phyloP scores from a whole-genome alignment of 2,797 vertebrate genomes.

The Macropus fuliginosus region DNA sequence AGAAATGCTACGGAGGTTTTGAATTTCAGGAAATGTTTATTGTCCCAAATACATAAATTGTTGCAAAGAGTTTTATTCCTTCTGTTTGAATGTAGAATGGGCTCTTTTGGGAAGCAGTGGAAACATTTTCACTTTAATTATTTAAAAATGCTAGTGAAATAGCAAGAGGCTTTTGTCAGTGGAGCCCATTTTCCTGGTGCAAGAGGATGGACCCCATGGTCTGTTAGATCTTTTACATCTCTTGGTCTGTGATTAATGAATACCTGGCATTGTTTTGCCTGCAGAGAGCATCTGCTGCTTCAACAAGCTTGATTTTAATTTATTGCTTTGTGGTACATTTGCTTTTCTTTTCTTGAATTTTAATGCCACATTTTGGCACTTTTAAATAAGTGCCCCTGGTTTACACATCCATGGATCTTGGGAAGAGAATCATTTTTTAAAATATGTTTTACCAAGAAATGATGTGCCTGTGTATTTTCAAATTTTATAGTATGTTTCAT shows the following conservation, averaged over 20 bases:
- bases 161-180: background rate
- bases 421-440: background rate
- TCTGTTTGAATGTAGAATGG: background rate
- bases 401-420: background rate
- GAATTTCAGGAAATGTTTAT: constrained; percentile 7
- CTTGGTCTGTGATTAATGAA: constrained; percentile 42
- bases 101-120: background rate
- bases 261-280: constrained; percentile 32
- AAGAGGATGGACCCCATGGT: background rate
- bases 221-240: background rate
- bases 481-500: constrained; percentile 28
- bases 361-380: constrained; percentile 34
- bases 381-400: background rate
- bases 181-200: background rate
- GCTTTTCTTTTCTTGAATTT: constrained; percentile 51
- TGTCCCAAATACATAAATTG: background rate
- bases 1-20: background rate
- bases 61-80: background rate
- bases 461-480: constrained; percentile 7
- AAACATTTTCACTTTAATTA: constrained; percentile 12
- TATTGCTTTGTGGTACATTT: constrained; percentile 30
- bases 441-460: constrained; percentile 40
- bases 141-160: constrained; percentile 8
- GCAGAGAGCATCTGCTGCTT: background rate
- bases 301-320: constrained; percentile 46